Base-by-base conservation (phyloP, 2,113 vertebrate genomes). In the Pollachius pollachius region DNA sequence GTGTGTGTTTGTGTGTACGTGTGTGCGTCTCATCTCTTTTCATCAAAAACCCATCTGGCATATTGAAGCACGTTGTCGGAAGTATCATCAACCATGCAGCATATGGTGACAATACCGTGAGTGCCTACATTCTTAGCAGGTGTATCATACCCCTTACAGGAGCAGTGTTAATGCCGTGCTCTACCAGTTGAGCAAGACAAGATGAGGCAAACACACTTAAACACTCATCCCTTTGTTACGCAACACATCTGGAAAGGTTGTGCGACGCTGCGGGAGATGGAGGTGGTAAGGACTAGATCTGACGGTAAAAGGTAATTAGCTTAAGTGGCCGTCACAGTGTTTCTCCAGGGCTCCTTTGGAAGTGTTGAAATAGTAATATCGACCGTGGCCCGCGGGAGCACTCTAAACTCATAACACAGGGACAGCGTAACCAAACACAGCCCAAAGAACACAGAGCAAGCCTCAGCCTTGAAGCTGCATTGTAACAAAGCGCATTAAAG, bases 271-370 rank as follows among this genome's bases (percentile, higher is more conserved):
- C 52, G 60, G 71, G 77, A 69, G 68, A 62, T 1, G 48, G 54
- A 80, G 77, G 74, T 72, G 72, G 83, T 74, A 67, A 72, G 54
- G 70, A 65, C 70, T 67, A 74, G 58, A 75, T 79, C 70, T 73
- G 81, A 83, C 66, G 52, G 77, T 76, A 65, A 76, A 83, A 86
- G 82, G 76, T 75, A 81, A 89, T 91, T 85, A 88, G 86, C 15
- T 15, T 75, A 81, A 88, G 84, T 83, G 81, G 62, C 71, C 57
- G 68, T 81, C 72, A 54, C 18, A 41, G 71, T 86, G 77, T 77
- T 89, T 86, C 73, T 83, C 75, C 70, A 2, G 75, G 74, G 71
- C 75, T 85, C 64, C 81, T 87, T 82, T 77, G 67, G 65, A 70
- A 69, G 76, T 75, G 65, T 63, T 65, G 73, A 84, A 78, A 78